Evolutionary conservation across 2,888 invertebrate genomes (phyloP), one percentile per base, ranked within the genome.

Genomic region (Pristionchus fissidentatus): DNA sequence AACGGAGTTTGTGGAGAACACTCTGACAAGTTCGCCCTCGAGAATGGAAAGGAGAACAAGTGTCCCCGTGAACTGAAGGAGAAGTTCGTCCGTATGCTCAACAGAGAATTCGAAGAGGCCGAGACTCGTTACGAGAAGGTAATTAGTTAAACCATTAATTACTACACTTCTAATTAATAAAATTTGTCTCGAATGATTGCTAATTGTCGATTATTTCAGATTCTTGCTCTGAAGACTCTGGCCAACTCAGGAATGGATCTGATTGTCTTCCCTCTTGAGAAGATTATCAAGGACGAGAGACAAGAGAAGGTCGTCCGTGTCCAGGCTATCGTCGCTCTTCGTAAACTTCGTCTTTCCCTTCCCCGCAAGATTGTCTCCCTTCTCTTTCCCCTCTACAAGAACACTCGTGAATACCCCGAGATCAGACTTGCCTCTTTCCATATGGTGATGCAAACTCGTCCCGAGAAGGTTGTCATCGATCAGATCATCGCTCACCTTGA

Each of bases 1-100:
- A 86, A 87, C 84, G 88, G 87, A 78, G 62, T 89, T 66, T 91
- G 91, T 87, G 88, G 87, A 80, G 83, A 87, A 75, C 86, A 86
- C 77, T 57, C 35, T 49, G 70, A 62, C 83, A n/a, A 15, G 22
- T 19, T 80, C 22, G 55, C 80, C 7, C 26, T 55, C 22, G 57
- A 84, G 77, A n/a, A 32, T 19, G 35, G 1, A 0, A 43, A 62
- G 29, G 62, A 62, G 43, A 7, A 22, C 7, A n/a, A 7, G 38
- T 83, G 70, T n/a, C 52, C 66, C 35, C 66, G 70, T 49, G 41
- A 83, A 1, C n/a, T 70, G n/a, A 73, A 83, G 66, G 52, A 66
- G 52, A 35, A 55, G n/a, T 70, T 41, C 41, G 83, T 73, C 38
- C 10, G 8, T 0, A 38, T 29, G 55, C 46, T 66, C 22, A 22